Evolutionary conservation across 2,888 invertebrate species (phyloP), one percentile per base, ranked within the genome.

Genomic region (Oeneis ivallda): DNA sequence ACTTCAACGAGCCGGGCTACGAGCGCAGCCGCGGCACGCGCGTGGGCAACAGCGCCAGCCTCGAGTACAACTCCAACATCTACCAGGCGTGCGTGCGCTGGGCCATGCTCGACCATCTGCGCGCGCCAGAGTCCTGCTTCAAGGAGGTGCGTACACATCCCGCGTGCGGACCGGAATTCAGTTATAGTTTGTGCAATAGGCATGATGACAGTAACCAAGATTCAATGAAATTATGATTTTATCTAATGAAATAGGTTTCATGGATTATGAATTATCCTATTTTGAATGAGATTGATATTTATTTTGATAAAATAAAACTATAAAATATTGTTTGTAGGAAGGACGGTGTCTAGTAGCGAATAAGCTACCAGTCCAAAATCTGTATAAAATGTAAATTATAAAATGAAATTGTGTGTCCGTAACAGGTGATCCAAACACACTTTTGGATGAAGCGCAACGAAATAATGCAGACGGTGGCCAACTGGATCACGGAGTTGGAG

Each of bases 11-110:
- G 89, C 98, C 98, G 19, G 98, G 98, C 62, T 98, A 97, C 89
- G 98, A 98, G 89, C 93, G 97, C 76, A 96, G 96, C 75, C 94
- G 98, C 67, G 97, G 97, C 70, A 97, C 98, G 45, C 95, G 96
- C 68, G 95, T 96, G 26, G 98, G 98, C 74, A 96, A 95, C 74
- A 96, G 96, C 84, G 97, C 97, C 80, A 97, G 97, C 71, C 94
- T 96, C 77, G 98, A 98, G 89, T 98, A 98, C 92, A 98, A 98
- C 89, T 96, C 97, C 76, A 98, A 98, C 89, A 98, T 98, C 79
- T 96, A 97, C 86, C 97, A 98, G 89, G 98, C 98, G 10, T 97
- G 97, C 73, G 97, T 97, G 71, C 95, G 97, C 82, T 98, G 98
- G 98, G 98, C 97, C 71, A 98, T 98, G 97, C 93, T 98, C 70